Evolutionary conservation across 2,113 vertebrate species (phyloP).

Genomic region (Urocynchramus pylzowi): DNA sequence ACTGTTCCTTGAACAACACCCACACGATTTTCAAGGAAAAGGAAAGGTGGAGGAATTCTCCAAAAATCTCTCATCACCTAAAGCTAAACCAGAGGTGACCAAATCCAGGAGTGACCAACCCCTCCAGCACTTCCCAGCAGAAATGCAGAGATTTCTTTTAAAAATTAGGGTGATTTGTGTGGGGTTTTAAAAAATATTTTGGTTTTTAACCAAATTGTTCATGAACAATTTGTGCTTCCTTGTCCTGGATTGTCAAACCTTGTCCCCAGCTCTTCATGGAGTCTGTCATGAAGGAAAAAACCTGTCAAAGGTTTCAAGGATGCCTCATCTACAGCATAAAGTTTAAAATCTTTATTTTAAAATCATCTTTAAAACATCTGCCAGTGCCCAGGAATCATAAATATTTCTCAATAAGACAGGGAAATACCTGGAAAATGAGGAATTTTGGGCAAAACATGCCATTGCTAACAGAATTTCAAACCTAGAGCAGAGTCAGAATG

Average conservation of each 20-base stretch:
- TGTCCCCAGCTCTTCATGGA: background rate
- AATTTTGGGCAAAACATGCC: conserved; percentile 4
- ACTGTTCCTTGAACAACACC: background rate
- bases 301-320: background rate
- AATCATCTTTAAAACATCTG: conserved; percentile 57
- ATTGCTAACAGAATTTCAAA: background rate
- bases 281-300: too few species aligned
- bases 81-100: background rate
- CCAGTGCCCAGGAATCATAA: conserved; percentile 20
- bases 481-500: background rate
- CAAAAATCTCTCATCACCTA: background rate
- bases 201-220: background rate
- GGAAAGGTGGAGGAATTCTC: background rate
- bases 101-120: background rate
- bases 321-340: background rate
- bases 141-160: background rate
- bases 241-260: background rate
- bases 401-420: conserved; percentile 12
- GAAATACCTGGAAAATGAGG: conserved; percentile 41
- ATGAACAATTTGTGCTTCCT: background rate
- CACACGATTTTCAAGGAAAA: background rate
- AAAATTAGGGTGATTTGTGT: background rate
- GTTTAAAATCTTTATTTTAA: background rate
- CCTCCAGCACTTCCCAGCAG: background rate
- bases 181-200: background rate